Conservation (phyloP, 2,888 invertebrate genomes). For the Drosophila ezoana region DNA sequence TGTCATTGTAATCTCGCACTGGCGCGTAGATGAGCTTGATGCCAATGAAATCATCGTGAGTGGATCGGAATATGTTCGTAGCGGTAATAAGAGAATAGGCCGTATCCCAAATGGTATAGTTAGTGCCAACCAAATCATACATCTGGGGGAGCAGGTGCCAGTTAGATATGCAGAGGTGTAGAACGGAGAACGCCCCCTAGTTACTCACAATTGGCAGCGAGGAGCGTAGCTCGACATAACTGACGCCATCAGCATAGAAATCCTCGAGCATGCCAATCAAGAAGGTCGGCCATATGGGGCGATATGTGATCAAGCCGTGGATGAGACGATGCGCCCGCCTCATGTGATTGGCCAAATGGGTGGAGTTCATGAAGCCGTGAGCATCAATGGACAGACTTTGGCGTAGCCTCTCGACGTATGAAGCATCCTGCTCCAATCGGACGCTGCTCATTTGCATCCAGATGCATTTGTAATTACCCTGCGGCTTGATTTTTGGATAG, state of each 20-base stretch:
- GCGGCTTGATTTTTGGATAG: constrained; percentile 21
- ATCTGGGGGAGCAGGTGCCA: constrained; percentile 69
- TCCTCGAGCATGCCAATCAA: constrained; percentile 87
- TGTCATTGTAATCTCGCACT: constrained; percentile 84
- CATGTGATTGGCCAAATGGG: constrained; percentile 87
- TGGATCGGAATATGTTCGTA: constrained; percentile 86
- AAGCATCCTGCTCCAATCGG: constrained; percentile 15
- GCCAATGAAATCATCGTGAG: constrained; percentile 88
- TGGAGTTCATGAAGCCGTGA: constrained; percentile 85
- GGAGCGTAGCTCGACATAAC: constrained; percentile 89
- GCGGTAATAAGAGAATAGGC: constrained; percentile 86
- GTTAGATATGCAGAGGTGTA: neutral
- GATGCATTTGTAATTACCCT: constrained; percentile 47
- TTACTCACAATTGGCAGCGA: constrained; percentile 85
- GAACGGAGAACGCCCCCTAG: neutral
- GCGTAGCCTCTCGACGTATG: constrained; percentile 77
- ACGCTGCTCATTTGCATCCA: constrained; percentile 66
- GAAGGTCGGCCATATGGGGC: constrained; percentile 88
- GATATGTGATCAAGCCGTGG: constrained; percentile 86
- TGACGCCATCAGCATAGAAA: constrained; percentile 88
- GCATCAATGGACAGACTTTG: constrained; percentile 24
- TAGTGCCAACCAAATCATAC: constrained; percentile 88
- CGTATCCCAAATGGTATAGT: constrained; percentile 86
- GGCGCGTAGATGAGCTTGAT: constrained; percentile 89
- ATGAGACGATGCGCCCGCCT: constrained; percentile 86